phyloP scores from a whole-genome alignment of 2,113 vertebrate genomes.

The Atractosteus spatula region DNA sequence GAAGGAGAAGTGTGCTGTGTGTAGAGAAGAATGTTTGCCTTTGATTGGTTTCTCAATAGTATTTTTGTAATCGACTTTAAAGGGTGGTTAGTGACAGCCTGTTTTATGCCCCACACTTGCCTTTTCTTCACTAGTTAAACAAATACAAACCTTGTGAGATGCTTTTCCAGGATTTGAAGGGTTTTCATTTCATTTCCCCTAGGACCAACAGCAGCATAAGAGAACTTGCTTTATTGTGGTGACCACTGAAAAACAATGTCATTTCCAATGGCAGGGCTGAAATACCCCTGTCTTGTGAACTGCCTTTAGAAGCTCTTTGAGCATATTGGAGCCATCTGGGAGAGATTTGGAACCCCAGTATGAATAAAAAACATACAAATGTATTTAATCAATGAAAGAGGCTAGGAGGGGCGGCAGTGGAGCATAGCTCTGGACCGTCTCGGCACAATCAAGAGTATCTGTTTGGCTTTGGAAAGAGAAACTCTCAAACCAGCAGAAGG shows the following conservation, averaged over 20 bases:
- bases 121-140: conserved; percentile 1
- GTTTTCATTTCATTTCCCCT: conserved; percentile 22
- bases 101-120: background rate
- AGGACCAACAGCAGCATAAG: conserved; percentile 10
- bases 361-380: conserved; percentile 41
- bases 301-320: conserved; percentile 14
- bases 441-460: background rate
- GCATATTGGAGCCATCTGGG: conserved; percentile 35
- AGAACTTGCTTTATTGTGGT: conserved; percentile 31
- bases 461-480: background rate
- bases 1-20: too few relatives aligned
- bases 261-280: conserved; percentile 22
- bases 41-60: too few relatives aligned
- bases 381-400: conserved; percentile 38
- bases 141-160: conserved; percentile 3
- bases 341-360: conserved; percentile 35
- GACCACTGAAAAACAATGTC: conserved; percentile 23
- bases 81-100: background rate
- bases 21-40: too few relatives aligned
- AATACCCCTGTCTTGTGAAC: conserved; percentile 1
- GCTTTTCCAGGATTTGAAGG: background rate
- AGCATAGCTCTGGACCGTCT: conserved; percentile 13
- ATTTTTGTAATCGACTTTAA: too few relatives aligned
- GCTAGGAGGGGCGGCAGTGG: conserved; percentile 23
- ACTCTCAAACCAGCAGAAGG: too few relatives aligned